These are phyloP conservation scores for Catharus ustulatus DNA, from an alignment of 2,797 vertebrate genomes.

Conservation along the genomic window DNA sequence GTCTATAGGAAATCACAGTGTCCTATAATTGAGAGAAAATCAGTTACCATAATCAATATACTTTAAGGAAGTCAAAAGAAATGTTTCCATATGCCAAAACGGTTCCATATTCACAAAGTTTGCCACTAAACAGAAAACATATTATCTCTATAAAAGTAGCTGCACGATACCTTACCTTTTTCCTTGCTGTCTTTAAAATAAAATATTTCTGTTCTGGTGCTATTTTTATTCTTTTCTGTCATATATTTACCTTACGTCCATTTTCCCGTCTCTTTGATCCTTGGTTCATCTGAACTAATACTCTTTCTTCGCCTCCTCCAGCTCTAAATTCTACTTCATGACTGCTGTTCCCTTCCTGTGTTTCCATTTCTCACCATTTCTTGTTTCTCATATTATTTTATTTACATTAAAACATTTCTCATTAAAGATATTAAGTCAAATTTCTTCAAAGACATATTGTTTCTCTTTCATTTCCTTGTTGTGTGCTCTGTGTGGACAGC, in stretches of 20 bases:
- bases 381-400: not conserved
- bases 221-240: conserved; percentile 50
- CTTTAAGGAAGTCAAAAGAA: conserved; percentile 71
- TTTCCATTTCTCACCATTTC: not conserved
- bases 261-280: conserved; percentile 24
- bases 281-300: not conserved
- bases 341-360: not conserved
- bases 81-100: conserved; percentile 75
- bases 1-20: conserved; percentile 68
- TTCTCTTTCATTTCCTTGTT: conserved; percentile 17
- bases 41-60: conserved; percentile 75
- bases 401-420: not conserved
- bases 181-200: not conserved
- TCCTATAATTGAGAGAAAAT: conserved; percentile 67
- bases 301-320: not conserved
- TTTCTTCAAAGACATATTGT: not conserved
- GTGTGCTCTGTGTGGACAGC: not conserved
- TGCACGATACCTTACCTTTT: not conserved
- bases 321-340: not conserved
- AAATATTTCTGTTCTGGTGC: not conserved
- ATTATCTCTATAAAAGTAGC: conserved; percentile 64
- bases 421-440: not conserved
- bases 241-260: conserved; percentile 17
- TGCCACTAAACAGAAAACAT: conserved; percentile 71
- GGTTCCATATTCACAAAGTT: conserved; percentile 69